Conservation (phyloP, 2,797 vertebrate genomes). For the Sebastiscus tertius region DNA sequence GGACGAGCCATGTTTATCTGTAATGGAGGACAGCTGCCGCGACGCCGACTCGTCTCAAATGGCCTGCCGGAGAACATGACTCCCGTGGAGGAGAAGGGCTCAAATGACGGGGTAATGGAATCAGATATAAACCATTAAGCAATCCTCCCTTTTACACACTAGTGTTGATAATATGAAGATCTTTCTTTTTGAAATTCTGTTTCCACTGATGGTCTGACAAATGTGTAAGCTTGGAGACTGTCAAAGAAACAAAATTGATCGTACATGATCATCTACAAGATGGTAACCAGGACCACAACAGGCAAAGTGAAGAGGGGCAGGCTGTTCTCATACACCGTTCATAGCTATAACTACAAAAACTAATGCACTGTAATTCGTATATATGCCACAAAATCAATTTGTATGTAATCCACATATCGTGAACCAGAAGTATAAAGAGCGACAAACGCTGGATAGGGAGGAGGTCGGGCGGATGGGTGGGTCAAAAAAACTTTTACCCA, state of each 20-base stretch:
- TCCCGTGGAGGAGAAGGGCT: constrained; percentile 55
- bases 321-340: too few relatives aligned
- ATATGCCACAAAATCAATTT: too few relatives aligned
- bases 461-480: too few relatives aligned
- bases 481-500: too few relatives aligned
- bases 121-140: constrained; percentile 57
- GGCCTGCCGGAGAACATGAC: constrained; percentile 65
- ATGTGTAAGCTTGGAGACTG: not conserved
- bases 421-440: too few relatives aligned
- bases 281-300: not conserved
- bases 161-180: constrained; percentile 2
- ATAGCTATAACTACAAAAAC: too few relatives aligned
- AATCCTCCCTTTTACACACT: constrained; percentile 11
- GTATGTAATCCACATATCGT: too few relatives aligned
- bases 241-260: not conserved
- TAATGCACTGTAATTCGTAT: too few relatives aligned
- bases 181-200: not conserved
- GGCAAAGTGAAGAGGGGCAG: not conserved
- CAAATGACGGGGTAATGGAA: constrained; percentile 62
- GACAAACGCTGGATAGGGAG: too few relatives aligned
- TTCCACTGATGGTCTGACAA: not conserved
- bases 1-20: constrained; percentile 56
- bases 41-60: constrained; percentile 62
- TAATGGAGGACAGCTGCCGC: constrained; percentile 63
- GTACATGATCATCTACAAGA: not conserved